Evolutionary conservation across 2,888 invertebrate species (phyloP).

Genomic region (Sinodicranocentrus sp.): DNA sequence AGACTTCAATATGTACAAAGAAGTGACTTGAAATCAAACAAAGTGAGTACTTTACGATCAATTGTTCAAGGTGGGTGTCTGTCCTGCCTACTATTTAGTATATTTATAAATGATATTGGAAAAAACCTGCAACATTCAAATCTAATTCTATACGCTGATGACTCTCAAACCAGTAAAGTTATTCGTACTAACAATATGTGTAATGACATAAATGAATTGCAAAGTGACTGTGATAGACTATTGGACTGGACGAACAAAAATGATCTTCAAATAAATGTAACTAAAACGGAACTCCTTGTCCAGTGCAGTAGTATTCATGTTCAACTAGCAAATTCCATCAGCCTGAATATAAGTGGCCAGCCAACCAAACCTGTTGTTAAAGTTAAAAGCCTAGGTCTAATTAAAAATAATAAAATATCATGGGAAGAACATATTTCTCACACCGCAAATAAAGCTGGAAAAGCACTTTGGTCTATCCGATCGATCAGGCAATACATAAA

Average conservation of each 20-base stretch:
- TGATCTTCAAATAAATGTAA: conserved; percentile 15
- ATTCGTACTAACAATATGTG: neutral
- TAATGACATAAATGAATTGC: conserved; percentile 1
- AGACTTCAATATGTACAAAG: conserved; percentile 18
- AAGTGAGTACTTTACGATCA: neutral
- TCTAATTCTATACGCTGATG: too few relatives aligned
- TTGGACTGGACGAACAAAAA: neutral
- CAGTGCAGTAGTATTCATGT: neutral
- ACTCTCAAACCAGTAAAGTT: conserved; percentile 6
- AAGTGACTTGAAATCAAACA: neutral
- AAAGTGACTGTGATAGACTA: conserved; percentile 16
- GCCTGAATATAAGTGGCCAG: neutral
- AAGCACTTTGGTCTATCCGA: neutral
- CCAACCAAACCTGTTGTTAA: neutral
- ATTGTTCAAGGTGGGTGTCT: conserved; percentile 23
- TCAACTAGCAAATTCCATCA: neutral
- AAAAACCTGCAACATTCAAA: neutral
- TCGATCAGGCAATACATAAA: neutral
- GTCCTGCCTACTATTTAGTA: neutral
- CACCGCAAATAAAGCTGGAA: conserved; percentile 16
- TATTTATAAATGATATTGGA: conserved; percentile 36
- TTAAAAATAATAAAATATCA: conserved; percentile 6
- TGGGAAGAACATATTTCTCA: conserved; percentile 10
- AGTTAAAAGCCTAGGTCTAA: conserved; percentile 36
- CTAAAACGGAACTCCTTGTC: conserved; percentile 23